Base-by-base conservation (phyloP, 2,888 invertebrate genomes). In the Tiphia femorata region DNA sequence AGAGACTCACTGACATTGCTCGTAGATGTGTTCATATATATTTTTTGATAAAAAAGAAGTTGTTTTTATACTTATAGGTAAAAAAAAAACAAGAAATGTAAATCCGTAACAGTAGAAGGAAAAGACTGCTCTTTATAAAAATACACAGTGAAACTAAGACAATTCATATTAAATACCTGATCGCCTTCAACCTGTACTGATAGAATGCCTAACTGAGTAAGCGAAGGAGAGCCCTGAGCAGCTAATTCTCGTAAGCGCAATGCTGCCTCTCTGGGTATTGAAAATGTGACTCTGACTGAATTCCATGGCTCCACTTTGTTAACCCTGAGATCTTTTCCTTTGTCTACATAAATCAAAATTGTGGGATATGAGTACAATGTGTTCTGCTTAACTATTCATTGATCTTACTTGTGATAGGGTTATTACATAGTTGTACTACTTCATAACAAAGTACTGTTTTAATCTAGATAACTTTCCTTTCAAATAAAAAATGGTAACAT, bases 221-320 rank as follows among this genome's bases (percentile, higher is more conserved):
- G 89, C 75, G 92, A 92, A 67, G 92, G 89, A 78, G 95, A 94
- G 70, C 96, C 96, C 84, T 95, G 94, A 79, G 93, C 92, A 67
- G 97, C 97, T 82, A 98, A 87, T 85, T 94, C 94, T 76, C 96
- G 90, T 80, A 98, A 88, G 73, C 95, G 91, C 78, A 92, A 88
- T 81, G 97, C 97, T 81, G 97, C 97, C 86, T 97, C 97, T 84
- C 93, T 92, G 79, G 97, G 97, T 88, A 98, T 95, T 84, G 95
- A 95, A 88, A 98, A 92, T 86, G 97, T 97, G 85, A 98, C 96
- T 86, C 96, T 92, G 78, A 98, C 97, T 77, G 96, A 95, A 88
- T 97, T 96, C 96, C 96, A 98, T 88, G 97, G 97, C 90, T 97
- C 97, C 87, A 96, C 90, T 84, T 92, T 92, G 80, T 88, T 87